Conservation (phyloP, 1,140 invertebrate species). For the Metopolophium dirhodum region DNA sequence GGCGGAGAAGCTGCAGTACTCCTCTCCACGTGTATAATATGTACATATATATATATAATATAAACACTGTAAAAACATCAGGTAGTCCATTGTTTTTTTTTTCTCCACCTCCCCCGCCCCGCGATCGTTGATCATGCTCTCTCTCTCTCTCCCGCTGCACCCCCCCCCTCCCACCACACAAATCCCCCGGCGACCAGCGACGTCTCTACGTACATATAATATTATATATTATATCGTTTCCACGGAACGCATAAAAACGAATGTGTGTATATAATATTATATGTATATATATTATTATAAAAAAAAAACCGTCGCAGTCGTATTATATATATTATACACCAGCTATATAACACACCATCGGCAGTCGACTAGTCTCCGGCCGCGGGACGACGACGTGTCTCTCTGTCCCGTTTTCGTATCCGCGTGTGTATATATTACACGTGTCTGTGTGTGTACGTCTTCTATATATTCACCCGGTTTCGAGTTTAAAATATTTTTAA, state of each 20-base stretch:
- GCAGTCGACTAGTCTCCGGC: not conserved
- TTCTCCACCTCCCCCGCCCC: not conserved
- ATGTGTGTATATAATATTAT: not conserved
- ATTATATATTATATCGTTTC: too few relatives aligned
- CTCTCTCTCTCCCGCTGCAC: too few relatives aligned
- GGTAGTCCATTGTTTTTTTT: constrained; percentile 37
- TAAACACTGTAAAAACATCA: constrained; percentile 34
- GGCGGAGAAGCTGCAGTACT: not conserved
- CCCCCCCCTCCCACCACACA: not conserved
- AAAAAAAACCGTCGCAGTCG: not conserved
- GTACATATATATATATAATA: not conserved
- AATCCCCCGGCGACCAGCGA: not conserved
- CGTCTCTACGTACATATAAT: not conserved
- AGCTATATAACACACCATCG: not conserved
- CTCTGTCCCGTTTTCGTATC: not conserved
- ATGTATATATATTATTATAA: not conserved
- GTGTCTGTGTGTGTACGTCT: not conserved
- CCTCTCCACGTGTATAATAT: not conserved
- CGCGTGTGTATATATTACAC: not conserved
- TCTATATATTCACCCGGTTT: constrained; percentile 16
- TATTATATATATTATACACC: not conserved
- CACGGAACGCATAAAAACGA: constrained; percentile 18
- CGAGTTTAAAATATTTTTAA: constrained; percentile 38
- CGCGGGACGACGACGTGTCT: not conserved
- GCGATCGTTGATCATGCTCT: not conserved